Evolutionary conservation across 1,140 invertebrate genomes (phyloP), one percentile per base, ranked within the genome.

Genomic region (Caligus rogercresseyi): DNA sequence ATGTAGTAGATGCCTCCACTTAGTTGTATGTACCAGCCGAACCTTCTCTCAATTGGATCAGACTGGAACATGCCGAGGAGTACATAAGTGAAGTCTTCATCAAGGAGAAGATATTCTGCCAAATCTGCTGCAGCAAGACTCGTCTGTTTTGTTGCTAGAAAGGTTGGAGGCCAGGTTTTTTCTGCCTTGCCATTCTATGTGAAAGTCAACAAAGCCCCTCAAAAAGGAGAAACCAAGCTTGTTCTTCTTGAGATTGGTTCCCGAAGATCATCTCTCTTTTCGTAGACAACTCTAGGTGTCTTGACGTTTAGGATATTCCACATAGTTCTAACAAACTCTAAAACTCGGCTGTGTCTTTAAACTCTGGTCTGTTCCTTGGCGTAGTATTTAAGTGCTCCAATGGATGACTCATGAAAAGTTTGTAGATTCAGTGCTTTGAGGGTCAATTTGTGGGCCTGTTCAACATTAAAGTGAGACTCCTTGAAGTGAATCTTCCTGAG

Each of bases 21-120:
- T 25, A 56, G 24, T 20, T 56, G 54, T 25, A 18, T 20, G 24
- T 56, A 56, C 54, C 54, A 16, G 54, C 54, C 54, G 24, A 56
- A 56, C 54, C 54, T 56, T 56, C 24, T 25, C 24, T 56, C 54
- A 4, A 56, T 13, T n/a, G 20, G 19, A 56, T 56, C 54, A 3
- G 54, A 56, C 24, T 56, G 54, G 16, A 20, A 56, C 3, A 21
- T 16, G 2, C 54, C 54, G 16, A 56, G 54, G 19, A 56, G 54
- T 21, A 56, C 54, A 20, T 56, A 56, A 15, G n/a, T n/a, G n/a
- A n/a, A n/a, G n/a, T n/a, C n/a, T n/a, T n/a, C n/a, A n/a, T n/a
- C n/a, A n/a, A n/a, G n/a, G 20, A 56, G 20, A 13, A 56, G 24
- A 56, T 56, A 20, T 21, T 56, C 16, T 20, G 54, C 16, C 54